Conservation (phyloP, 2,797 vertebrate genomes). For the Champsocephalus gunnari region DNA sequence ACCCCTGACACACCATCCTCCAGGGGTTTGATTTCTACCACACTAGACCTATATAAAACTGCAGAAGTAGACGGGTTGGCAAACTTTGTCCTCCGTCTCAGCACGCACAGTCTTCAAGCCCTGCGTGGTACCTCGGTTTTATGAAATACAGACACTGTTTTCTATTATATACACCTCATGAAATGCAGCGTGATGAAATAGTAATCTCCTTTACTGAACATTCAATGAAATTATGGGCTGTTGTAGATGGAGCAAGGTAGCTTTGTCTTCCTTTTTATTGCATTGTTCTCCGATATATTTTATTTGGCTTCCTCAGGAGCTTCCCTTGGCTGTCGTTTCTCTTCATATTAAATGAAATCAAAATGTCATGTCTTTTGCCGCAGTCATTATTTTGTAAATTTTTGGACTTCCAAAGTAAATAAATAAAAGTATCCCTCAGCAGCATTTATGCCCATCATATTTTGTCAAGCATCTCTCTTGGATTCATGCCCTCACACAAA, state of each 20-base stretch:
- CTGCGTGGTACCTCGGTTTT: slow-evolving; percentile 32
- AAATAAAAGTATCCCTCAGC: slow-evolving; percentile 38
- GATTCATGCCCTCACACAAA: slow-evolving; percentile 23
- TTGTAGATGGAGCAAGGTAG: slow-evolving; percentile 46
- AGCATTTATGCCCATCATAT: slow-evolving; percentile 38
- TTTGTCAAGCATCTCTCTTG: slow-evolving; percentile 29
- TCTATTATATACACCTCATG: slow-evolving; percentile 56
- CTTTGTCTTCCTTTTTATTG: slow-evolving; percentile 61
- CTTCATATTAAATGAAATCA: slow-evolving; percentile 68
- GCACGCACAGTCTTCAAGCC: slow-evolving; percentile 20
- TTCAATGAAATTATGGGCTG: slow-evolving; percentile 70
- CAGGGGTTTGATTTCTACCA: slow-evolving; percentile 59
- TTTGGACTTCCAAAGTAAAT: slow-evolving; percentile 59
- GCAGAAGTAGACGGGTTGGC: slow-evolving; percentile 66
- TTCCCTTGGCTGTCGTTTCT: slow-evolving; percentile 59
- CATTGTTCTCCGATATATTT: slow-evolving; percentile 58
- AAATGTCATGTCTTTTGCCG: slow-evolving; percentile 63
- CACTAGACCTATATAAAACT: slow-evolving; percentile 67
- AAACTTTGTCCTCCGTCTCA: slow-evolving; percentile 64
- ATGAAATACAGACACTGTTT: slow-evolving; percentile 59
- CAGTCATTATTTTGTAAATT: slow-evolving; percentile 75
- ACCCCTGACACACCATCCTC: slow-evolving; percentile 67
- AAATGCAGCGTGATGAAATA: slow-evolving; percentile 64
- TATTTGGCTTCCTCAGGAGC: slow-evolving; percentile 60
- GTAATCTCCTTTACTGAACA: slow-evolving; percentile 72